Percentiles rank a stretch among this genome's conserved stretches.
Evolutionary conservation across 2,888 invertebrate genomes (phyloP).

Genomic region (Polylopha cassiicola): DNA sequence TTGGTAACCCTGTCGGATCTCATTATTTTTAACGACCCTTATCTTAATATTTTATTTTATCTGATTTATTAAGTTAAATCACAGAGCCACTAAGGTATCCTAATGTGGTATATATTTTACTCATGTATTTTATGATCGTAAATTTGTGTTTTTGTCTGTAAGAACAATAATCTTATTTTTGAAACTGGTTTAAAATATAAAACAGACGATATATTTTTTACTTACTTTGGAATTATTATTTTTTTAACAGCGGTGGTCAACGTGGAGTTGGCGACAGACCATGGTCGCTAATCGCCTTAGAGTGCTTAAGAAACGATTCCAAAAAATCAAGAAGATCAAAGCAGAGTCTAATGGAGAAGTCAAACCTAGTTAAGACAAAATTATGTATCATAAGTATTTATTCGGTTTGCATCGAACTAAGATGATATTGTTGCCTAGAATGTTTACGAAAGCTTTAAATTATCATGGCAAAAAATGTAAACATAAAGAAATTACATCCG

Average conservation of each 20-base stretch:
- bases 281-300: conserved; percentile 44
- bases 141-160: too few relatives aligned
- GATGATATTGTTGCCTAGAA: too few relatives aligned
- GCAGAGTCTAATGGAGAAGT: conserved; percentile 26
- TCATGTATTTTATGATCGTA: too few relatives aligned
- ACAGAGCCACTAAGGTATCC: too few relatives aligned
- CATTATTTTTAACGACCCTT: too few relatives aligned
- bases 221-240: conserved; percentile 7
- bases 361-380: conserved; percentile 13
- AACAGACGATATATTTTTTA: too few relatives aligned
- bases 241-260: conserved; percentile 47
- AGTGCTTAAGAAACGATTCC: conserved; percentile 47
- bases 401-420: too few relatives aligned
- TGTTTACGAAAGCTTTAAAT: too few relatives aligned
- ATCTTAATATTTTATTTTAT: conserved; percentile 3
- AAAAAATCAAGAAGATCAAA: conserved; percentile 40
- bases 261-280: conserved; percentile 58
- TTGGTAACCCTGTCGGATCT: too few relatives aligned
- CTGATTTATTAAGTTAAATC: neutral
- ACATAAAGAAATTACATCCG: conserved; percentile 12
- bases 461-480: neutral
- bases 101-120: too few relatives aligned
- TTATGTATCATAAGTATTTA: neutral
- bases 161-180: too few relatives aligned
- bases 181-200: too few relatives aligned